Conservation (phyloP, 2,888 invertebrate genomes). For the Agrochola circellaris region DNA sequence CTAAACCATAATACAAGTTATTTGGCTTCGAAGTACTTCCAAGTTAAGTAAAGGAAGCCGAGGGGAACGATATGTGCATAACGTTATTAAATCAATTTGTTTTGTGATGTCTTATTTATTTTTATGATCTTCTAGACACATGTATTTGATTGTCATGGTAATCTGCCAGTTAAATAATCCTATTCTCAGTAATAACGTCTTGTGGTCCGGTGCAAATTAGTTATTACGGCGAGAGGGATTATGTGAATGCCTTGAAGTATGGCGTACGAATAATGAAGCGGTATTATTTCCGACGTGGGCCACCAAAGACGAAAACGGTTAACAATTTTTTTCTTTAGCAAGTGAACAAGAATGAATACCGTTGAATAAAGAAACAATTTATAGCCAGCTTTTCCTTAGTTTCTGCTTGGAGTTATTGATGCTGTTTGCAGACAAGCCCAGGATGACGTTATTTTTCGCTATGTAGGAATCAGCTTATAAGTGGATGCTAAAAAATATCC, state of each 20-base stretch:
- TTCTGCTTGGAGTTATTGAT: neutral
- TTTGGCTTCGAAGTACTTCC: slow-evolving; percentile 24
- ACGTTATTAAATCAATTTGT: slow-evolving; percentile 58
- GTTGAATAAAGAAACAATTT: neutral
- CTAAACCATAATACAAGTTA: slow-evolving; percentile 18
- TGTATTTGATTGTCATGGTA: slow-evolving; percentile 57
- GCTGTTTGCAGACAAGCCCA: neutral
- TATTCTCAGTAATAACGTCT: slow-evolving; percentile 31
- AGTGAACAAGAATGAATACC: neutral
- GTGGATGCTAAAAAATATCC: neutral
- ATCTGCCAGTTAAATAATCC: slow-evolving; percentile 54
- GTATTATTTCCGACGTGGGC: slow-evolving; percentile 7
- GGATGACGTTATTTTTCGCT: neutral
- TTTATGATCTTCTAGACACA: slow-evolving; percentile 51
- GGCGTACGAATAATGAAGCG: slow-evolving; percentile 15
- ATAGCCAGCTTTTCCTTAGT: neutral
- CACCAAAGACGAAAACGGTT: neutral
- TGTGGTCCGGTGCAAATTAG: slow-evolving; percentile 43
- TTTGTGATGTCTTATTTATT: slow-evolving; percentile 53
- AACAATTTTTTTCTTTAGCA: neutral
- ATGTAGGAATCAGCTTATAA: neutral
- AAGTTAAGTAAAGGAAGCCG: slow-evolving; percentile 39
- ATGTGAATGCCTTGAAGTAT: neutral
- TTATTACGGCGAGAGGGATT: slow-evolving; percentile 17
- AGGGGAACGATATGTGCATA: slow-evolving; percentile 43